Base-by-base conservation (phyloP, 2,797 vertebrate genomes). In the Gymnothorax reevesii region DNA sequence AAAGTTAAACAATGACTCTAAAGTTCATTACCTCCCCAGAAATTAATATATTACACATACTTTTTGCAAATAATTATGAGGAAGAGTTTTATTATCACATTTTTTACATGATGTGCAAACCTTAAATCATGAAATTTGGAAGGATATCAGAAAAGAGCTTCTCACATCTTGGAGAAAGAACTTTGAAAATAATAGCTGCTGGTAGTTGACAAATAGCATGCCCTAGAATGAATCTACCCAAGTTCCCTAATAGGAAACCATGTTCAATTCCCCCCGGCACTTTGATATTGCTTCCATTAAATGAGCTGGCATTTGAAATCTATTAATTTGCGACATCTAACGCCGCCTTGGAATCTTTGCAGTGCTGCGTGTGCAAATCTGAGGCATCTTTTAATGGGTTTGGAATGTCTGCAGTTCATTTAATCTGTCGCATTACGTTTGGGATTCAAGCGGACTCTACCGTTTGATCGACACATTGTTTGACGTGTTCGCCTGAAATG, bases 251-350 rank as follows among this genome's bases (percentile, higher is more conserved):
- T 90, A 89, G 90, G 89, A 90, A 87, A 89, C 90, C 85, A 7
- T 87, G 88, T 79, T 20, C 85, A 89, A 88, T 89, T 87, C 88
- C 89, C 89, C 86, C 86, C 84, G 88, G 87, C 90, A 89, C 88
- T 91, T 91, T 90, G 89, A 87, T 87, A 91, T 90, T 91, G 90
- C 90, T 89, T 88, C 86, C 88, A n/a, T 90, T 89, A 93, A 92
- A 91, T 86, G 88, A 90, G 90, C 89, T 90, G 90, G 90, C 91
- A 90, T 91, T 88, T 89, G 90, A 89, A 90, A 88, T 90, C 89
- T 91, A 92, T 92, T 91, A 89, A 92, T 92, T 90, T 86, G 88
- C 84, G 84, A 89, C 88, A 86, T 85, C 89, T 89, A 90, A 89
- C 90, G 83, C 80, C 87, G 89, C 87, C 88, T 88, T 82, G 86